Evolutionary conservation across 1,140 invertebrate genomes (phyloP), one percentile per base, ranked within the genome.

Genomic region (Asobara japonica): DNA sequence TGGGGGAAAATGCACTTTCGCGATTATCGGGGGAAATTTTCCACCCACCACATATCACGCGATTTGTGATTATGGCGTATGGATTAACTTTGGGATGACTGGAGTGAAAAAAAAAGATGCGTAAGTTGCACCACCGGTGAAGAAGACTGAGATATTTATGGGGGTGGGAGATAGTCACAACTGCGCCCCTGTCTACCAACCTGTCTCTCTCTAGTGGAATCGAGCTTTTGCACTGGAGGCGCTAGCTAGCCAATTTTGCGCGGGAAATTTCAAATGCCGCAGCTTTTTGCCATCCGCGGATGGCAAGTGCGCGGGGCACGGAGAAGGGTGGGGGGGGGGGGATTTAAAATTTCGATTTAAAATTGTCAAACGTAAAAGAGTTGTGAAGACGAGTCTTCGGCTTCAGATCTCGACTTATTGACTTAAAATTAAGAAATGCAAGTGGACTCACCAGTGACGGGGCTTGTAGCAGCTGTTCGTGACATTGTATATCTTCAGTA

Each of bases 381-480:
- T n/a, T n/a, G n/a, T n/a, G n/a, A n/a, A n/a, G n/a, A n/a, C n/a
- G n/a, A n/a, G n/a, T n/a, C n/a, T n/a, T n/a, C n/a, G n/a, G n/a
- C n/a, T n/a, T n/a, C n/a, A n/a, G n/a, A n/a, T n/a, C n/a, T 18
- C 13, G 11, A 48, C 4, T 62, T 7, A 62, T 51, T 62, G 71
- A 73, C 31, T 65, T 30, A 41, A 20, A 33, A 13, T 8, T 33
- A 51, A 60, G 66, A 31, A 61, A 41, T 0, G n/a, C 45, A 51
- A 16, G 11, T 11, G 20, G 18, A 78, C 74, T 72, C 11, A 79
- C 78, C 78, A 74, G 71, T 73, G 30, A 76, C 71, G 62, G 78
- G 77, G 60, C 75, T 71, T 31, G 78, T 75, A 36, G 75, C 75
- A 25, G 78, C 77, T 64, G 72, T 77, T 72, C 76, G 76, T 51